These are phyloP conservation scores for Phylloscopus collybita DNA, from an alignment of 2,797 vertebrate species.

Conservation along the genomic window DNA sequence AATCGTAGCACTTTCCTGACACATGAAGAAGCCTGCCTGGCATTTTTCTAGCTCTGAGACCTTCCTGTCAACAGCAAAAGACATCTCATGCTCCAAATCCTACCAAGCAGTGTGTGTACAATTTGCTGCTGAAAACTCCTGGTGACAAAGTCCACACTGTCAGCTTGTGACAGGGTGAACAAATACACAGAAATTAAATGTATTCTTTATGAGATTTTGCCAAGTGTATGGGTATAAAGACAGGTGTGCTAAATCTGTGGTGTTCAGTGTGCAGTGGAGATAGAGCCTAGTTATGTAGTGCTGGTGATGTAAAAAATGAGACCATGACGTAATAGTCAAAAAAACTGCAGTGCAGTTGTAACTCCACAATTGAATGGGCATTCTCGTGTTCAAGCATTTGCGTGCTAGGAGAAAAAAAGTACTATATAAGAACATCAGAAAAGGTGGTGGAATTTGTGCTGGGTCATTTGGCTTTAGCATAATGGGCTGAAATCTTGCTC, in stretches of 20 bases:
- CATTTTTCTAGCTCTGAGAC: not conserved
- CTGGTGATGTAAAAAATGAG: not conserved
- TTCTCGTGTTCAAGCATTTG: not conserved
- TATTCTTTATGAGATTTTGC: not conserved
- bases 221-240: fast-evolving
- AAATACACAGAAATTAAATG: not conserved
- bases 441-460: not conserved
- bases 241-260: not conserved
- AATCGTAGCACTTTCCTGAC: not conserved
- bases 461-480: not conserved
- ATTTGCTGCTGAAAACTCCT: not conserved
- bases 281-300: not conserved
- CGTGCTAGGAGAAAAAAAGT: not conserved
- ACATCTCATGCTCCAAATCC: fast-evolving
- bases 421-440: not conserved
- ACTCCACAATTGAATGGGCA: not conserved
- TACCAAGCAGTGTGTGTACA: fast-evolving
- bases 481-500: not conserved
- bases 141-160: not conserved
- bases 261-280: not conserved
- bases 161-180: not conserved
- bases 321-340: not conserved
- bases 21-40: fast-evolving
- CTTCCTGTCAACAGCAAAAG: not conserved
- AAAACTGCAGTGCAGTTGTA: fast-evolving